These are phyloP conservation scores for Steinernema scapterisci DNA, from an alignment of 2,888 invertebrate species.

Conservation along the genomic window DNA sequence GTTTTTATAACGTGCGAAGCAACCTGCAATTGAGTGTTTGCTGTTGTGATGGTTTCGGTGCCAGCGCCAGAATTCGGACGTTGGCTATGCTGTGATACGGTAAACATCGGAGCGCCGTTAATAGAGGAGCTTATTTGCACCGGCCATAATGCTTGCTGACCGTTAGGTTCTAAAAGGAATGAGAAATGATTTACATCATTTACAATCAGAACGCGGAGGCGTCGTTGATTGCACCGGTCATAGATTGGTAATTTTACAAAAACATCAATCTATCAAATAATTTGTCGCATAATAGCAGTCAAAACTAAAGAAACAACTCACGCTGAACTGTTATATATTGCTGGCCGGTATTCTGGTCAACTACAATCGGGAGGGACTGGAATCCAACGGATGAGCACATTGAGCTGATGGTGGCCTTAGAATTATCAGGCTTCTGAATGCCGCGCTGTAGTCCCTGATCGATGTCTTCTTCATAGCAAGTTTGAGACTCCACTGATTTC, in stretches of 20 bases:
- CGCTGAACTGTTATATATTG: constrained; percentile 55
- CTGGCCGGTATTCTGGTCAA: constrained; percentile 56
- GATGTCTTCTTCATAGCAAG: background rate
- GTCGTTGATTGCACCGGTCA: no score
- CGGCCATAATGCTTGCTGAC: constrained; percentile 14
- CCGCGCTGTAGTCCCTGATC: background rate
- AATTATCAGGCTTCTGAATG: background rate
- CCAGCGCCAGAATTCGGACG: no score
- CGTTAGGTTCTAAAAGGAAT: constrained; percentile 19
- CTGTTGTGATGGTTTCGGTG: background rate
- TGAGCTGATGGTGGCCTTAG: background rate
- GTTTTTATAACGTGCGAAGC: constrained; percentile 7
- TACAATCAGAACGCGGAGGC: no score
- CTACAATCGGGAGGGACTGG: constrained; percentile 50
- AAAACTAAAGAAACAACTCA: constrained; percentile 37
- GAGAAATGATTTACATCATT: no score
- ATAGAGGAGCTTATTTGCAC: constrained; percentile 23
- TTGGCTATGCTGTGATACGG: background rate
- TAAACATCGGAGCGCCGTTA: constrained; percentile 17
- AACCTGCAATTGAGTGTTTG: constrained; percentile 17
- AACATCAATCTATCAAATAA: background rate
- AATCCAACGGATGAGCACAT: constrained; percentile 28
- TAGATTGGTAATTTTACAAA: background rate
- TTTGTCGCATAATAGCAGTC: no score
- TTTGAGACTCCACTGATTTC: background rate